Evolutionary conservation across 2,888 invertebrate species (phyloP), one percentile per base, ranked within the genome.

Genomic region (Lasioglossum leucozonium): DNA sequence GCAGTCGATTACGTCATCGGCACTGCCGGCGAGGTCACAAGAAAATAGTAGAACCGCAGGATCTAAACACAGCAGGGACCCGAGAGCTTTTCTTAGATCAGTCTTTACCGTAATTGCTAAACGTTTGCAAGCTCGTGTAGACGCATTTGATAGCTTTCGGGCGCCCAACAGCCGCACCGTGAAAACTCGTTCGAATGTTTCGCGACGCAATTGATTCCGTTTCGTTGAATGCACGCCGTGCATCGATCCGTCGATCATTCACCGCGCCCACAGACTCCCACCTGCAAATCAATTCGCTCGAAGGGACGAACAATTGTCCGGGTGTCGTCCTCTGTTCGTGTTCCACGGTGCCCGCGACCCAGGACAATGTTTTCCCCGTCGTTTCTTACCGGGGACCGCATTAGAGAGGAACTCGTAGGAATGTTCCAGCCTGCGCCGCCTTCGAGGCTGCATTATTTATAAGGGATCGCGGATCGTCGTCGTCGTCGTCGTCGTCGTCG

Each of bases 371-470:
- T 86, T 81, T 77, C 0, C 78, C 11, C 72, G 3, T 62, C 26
- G 55, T 72, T 69, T 72, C 74, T 86, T 76, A 40, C 37, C 74
- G 65, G 22, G 34, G 30, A 55, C 42, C 47, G 76, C 83, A 65
- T 86, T 86, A 67, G 77, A 83, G 62, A 69, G 72, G 87, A 79
- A 79, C 81, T 75, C 81, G 79, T 44, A 82, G 82, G 85, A 83
- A 87, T 88, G 80, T 79, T 80, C 72, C 74, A 62, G 37, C 82
- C 81, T n/a, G 71, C 44, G 42, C 65, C 79, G 79, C 71, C 72
- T 85, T 65, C 40, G 37, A 73, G 47, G 16, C 62, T 87, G 81
- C 85, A 88, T 88, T 81, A 88, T 88, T 87, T 85, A 86, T 87
- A 80, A 82, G 77, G 73, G 72, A 79, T 83, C 78, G 69, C 77